Evolutionary conservation across 2,888 invertebrate genomes (phyloP), one percentile per base, ranked within the genome.

Genomic region (Drosophila nr. perissopoda): DNA sequence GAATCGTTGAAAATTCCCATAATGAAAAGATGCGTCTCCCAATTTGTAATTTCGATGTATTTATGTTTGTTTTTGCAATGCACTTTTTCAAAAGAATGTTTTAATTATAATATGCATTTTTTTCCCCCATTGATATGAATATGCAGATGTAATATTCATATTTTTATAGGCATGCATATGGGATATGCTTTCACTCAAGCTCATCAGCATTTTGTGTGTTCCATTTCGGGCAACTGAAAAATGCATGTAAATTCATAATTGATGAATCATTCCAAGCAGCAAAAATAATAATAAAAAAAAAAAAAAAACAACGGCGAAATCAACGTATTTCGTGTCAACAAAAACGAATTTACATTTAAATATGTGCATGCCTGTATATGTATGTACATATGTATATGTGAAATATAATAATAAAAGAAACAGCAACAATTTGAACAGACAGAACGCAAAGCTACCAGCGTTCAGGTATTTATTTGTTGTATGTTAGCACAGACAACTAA

Each of bases 211-310:
- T 10, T 63, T 66, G 31, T 27, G 53, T 31, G n/a, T 49, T 53
- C 42, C 74, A 74, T 49, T 53, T 7, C 40, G 31, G 65, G 40
- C 36, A 74, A 7, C 46, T 58, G 49, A 72, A 70, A 67, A 62
- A 56, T 70, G 62, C 66, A 69, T 63, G 66, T 58, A 75, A 70
- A 82, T 83, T 79, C 69, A 77, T 70, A 74, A 69, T 53, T 83
- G 77, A 82, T 83, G 76, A 85, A 64, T 83, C 83, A 83, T 60
- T 59, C 42, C 52, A 48, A 29, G 33, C 66, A 64, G 65, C 68
- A 72, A 71, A 52, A 71, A 29, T 1, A 46, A 29, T 27, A 56
- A 64, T 33, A 58, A 42, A 33, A 64, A 64, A 21, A 60, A 64
- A 29, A 42, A 60, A 16, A 42, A 40, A 36, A 67, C 7, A 56